A percentile compares a stretch with the other conserved stretches of the same genome.
Evolutionary conservation across 1,140 invertebrate genomes (phyloP).

Genomic region (Tetramorium parvispinum): DNA sequence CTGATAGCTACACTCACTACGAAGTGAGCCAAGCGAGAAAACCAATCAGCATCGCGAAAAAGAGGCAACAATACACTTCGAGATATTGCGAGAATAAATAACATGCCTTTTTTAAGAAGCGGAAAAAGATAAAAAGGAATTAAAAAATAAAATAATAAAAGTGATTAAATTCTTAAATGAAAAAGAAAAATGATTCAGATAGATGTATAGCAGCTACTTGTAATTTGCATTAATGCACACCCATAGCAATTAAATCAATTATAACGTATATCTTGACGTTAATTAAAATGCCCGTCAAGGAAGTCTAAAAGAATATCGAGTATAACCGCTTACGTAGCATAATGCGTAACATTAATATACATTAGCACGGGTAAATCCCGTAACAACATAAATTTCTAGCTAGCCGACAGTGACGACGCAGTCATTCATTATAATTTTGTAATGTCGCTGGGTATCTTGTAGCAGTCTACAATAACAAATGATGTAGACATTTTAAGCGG

Average conservation of each 20-base stretch:
- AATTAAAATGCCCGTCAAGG: neutral
- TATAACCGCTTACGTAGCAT: neutral
- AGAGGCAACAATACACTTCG: too few species aligned
- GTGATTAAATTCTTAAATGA: neutral
- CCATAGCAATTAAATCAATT: slow-evolving; percentile 7
- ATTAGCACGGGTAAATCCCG: neutral
- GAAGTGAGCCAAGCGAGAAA: too few species aligned
- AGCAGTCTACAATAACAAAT: neutral
- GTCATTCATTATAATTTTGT: slow-evolving; percentile 31
- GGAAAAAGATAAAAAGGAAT: neutral
- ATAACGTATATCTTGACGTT: slow-evolving; percentile 7
- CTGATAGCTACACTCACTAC: too few species aligned
- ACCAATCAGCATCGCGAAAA: too few species aligned
- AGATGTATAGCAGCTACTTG: neutral
- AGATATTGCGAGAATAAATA: too few species aligned
- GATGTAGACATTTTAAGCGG: slow-evolving; percentile 1
- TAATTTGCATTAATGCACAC: slow-evolving; percentile 12
- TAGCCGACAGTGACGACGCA: neutral
- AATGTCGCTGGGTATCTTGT: neutral
- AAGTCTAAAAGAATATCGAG: neutral
- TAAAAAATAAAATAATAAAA: neutral
- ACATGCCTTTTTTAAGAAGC: too few species aligned
- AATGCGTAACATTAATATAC: slow-evolving; percentile 27
- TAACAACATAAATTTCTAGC: neutral
- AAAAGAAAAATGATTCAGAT: neutral